Evolutionary conservation across 2,888 invertebrate species (phyloP).

Genomic region (Prionchulus punctatus): DNA sequence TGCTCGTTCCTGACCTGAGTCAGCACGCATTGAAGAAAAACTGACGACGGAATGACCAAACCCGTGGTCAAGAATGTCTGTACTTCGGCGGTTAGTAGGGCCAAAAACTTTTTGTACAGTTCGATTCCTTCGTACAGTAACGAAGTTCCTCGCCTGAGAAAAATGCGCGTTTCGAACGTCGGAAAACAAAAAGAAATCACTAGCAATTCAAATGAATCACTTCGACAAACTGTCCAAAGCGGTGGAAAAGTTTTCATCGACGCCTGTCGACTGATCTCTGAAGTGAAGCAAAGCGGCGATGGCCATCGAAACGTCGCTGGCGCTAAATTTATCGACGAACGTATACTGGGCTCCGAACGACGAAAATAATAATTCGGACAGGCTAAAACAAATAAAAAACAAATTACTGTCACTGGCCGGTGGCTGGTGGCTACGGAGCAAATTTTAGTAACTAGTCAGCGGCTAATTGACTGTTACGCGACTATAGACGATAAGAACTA

Average conservation of each 20-base stretch:
- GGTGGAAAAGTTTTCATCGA: slow-evolving; percentile 48
- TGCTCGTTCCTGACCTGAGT: slow-evolving; percentile 58
- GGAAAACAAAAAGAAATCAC: too few species aligned
- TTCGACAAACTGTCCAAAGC: slow-evolving; percentile 52
- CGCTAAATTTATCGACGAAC: slow-evolving; percentile 59
- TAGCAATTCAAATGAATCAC: too few species aligned
- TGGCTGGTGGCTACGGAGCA: too few species aligned
- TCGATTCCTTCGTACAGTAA: slow-evolving; percentile 45
- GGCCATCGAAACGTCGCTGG: slow-evolving; percentile 64
- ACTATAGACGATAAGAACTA: background rate
- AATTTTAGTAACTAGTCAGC: too few species aligned
- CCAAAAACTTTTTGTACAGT: slow-evolving; percentile 51
- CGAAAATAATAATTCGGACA: slow-evolving; percentile 54
- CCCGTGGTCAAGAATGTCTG: slow-evolving; percentile 61
- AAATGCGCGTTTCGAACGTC: slow-evolving; percentile 9
- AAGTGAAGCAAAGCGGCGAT: slow-evolving; percentile 51
- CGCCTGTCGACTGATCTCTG: background rate
- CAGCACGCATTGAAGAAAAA: slow-evolving; percentile 68
- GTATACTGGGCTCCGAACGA: slow-evolving; percentile 66
- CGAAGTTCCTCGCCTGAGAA: slow-evolving; percentile 13
- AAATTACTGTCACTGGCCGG: too few species aligned
- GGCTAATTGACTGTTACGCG: slow-evolving; percentile 40
- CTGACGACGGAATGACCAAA: slow-evolving; percentile 65
- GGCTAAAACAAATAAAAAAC: slow-evolving; percentile 22
- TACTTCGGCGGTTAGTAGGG: slow-evolving; percentile 55